Base-by-base conservation (phyloP, 37 sponge, comb jelly and placozoan genomes). In the Chondrilla cf. caribensis region DNA sequence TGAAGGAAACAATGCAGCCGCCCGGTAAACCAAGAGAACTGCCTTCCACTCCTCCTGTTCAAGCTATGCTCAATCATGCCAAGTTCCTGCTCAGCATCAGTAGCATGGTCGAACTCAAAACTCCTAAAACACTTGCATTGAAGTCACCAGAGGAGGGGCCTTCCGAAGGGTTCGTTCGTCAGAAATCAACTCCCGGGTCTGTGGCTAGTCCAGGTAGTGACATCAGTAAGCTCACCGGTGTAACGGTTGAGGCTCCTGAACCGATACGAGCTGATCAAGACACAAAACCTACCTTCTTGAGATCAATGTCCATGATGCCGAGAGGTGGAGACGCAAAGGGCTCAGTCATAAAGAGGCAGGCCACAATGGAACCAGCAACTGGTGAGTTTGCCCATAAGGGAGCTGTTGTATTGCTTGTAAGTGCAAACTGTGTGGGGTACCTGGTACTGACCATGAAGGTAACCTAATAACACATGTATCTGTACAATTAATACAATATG, bases 11-110 rank as follows among this genome's bases (percentile, higher is more conserved):
- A 42, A 43, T 87, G 80, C 85, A 89, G 83, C 86, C 87, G 24
- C 90, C 90, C 0, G 90, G 90, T 2, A 93, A 93, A 51, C 83
- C 90, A 15, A 87, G 93, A 24, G 67, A 60, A 22, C 85, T 89
- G 19, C 81, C 87, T 6, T 51, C 79, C 0, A 31, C 84, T 3
- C 80, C 87, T 18, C 60, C 90, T 17, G 85, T 89, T 11, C 90
- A 87, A 26, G 87, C 87, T 3, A 87, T 93, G 87, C 83, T 87
- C n/a, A 84, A 90, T 38, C 93, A 93, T 58, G 85, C 92, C 35
- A 80, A 86, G 81, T 96, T 96, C 79, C 87, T 96, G 15, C 87
- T 96, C 60, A 42, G 24, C 19, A 39, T 73, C 25, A 25, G 76
- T 2, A 73, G 76, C 44, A 39, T 18, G 25, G 44, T n/a, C 3